Percentiles rank a stretch among this genome's conserved stretches.
phyloP scores from a whole-genome alignment of 2,113 vertebrate species.

The Spilogale gracilis region DNA sequence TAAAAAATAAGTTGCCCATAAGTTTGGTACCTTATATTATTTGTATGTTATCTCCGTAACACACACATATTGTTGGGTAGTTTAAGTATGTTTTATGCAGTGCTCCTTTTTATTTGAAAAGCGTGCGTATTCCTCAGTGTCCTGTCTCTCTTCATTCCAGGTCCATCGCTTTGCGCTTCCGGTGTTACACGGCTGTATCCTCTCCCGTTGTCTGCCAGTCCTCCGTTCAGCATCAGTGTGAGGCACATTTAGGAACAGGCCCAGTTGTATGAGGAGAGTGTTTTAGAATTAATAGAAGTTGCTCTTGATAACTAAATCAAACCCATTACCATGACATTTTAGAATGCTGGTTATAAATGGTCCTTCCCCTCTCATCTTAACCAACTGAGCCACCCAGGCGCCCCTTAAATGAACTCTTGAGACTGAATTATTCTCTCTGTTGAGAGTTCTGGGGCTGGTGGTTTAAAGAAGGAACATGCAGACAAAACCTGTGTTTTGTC shows the following conservation, averaged over 20 bases:
- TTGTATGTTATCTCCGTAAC: background rate
- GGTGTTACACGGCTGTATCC: slow-evolving; percentile 99
- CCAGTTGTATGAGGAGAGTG: background rate
- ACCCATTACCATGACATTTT: background rate
- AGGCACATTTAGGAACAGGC: background rate
- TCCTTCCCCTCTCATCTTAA: background rate
- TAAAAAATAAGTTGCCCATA: background rate
- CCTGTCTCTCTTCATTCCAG: slow-evolving; percentile 85
- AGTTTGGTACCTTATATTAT: background rate
- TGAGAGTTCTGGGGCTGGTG: background rate
- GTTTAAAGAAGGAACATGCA: background rate
- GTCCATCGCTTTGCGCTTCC: slow-evolving; percentile 96
- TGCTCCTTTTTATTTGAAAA: background rate
- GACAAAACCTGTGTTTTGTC: background rate
- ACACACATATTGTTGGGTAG: background rate
- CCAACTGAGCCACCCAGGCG: no score
- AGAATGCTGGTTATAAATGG: background rate
- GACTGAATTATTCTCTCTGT: background rate
- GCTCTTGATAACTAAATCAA: background rate
- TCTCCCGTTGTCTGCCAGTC: background rate
- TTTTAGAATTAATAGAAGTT: slow-evolving; percentile 43
- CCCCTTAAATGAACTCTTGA: background rate
- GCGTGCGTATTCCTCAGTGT: background rate
- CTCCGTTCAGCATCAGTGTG: background rate
- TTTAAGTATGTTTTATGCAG: background rate